Conservation (phyloP, 2,888 invertebrate species). For the Standfussiana lucernea region DNA sequence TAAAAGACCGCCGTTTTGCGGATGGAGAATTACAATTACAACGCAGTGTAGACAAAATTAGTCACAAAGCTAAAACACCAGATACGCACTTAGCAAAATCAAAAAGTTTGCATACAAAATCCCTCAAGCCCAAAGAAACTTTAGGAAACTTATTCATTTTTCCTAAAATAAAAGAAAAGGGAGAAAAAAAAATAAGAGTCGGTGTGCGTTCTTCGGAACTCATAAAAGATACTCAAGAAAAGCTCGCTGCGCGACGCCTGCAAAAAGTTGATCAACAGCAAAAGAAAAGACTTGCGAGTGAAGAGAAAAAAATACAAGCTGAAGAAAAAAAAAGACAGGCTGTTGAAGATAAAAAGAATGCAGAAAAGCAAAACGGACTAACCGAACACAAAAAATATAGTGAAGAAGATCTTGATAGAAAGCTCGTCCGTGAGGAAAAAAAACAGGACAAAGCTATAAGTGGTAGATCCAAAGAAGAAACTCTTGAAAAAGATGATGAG, state of each 20-base stretch:
- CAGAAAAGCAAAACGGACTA: not conserved
- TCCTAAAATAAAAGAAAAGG: constrained; percentile 62
- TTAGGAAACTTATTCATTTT: constrained; percentile 74
- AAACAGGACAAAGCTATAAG: not conserved
- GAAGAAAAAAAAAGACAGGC: constrained; percentile 27
- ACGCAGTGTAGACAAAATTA: constrained; percentile 20
- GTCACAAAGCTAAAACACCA: constrained; percentile 3
- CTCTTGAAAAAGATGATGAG: not conserved
- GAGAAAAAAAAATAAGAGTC: constrained; percentile 32
- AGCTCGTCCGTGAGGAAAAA: not conserved
- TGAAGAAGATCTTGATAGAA: constrained; percentile 1
- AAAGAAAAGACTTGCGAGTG: constrained; percentile 35
- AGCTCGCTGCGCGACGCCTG: constrained; percentile 54
- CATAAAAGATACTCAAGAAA: constrained; percentile 76
- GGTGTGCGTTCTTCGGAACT: constrained; percentile 77
- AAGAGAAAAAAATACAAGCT: constrained; percentile 53
- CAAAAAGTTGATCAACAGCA: constrained; percentile 33
- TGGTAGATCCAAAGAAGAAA: not conserved
- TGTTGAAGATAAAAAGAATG: constrained; percentile 26
- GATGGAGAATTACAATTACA: constrained; percentile 21
- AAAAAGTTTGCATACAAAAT: constrained; percentile 10
- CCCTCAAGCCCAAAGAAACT: not conserved
- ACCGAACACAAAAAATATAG: not conserved
- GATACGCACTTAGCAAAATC: not conserved
- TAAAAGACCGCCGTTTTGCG: not conserved